Evolutionary conservation across 2,113 vertebrate species (phyloP), one percentile per base, ranked within the genome.

Genomic region (Chaetura pelagica): DNA sequence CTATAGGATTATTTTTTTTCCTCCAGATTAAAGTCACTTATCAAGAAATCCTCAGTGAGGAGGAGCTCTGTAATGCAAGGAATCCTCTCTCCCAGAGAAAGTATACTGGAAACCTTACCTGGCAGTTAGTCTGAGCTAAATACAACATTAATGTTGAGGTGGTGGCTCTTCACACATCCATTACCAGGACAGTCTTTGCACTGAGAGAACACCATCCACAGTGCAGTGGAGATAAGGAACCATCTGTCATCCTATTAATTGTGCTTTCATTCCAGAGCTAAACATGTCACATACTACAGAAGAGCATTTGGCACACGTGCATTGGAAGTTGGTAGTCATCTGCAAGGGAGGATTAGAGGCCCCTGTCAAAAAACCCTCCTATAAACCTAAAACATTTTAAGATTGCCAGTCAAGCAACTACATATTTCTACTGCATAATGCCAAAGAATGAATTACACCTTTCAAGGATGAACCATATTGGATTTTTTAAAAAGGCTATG

Each of bases 391-490:
- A 91, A 76, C 67, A 68, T 57, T 61, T 83, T 54, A 93, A 91
- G n/a, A 68, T 86, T 8, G 1, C 79, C 83, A 86, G 74, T 73
- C 93, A 91, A 97, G 83, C 75, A 81, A 72, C 91, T 84, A 55
- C 46, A 71, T 49, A 54, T 52, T 75, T 77, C 95, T 96, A 94
- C 77, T 29, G 88, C 84, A 90, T 93, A 62, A 84, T 92, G 92
- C 49, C 85, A 95, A 96, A 79, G 64, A 93, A 95, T 58, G 84
- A 96, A 90, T 94, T 94, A 97, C 98, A 95, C 97, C 96, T 97
- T 95, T 87, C 85, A 90, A 75, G 78, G 95, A 97, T 89, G 90
- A 96, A 95, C 80, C 96, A 94, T 59, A 81, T 23, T 48, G 77
- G 95, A 95, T 80, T 91, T 94, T 96, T 93, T 91, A 92, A 97